Evolutionary conservation across 2,113 vertebrate species (phyloP), one percentile per base, ranked within the genome.

Genomic region (Amblyornis subalaris): DNA sequence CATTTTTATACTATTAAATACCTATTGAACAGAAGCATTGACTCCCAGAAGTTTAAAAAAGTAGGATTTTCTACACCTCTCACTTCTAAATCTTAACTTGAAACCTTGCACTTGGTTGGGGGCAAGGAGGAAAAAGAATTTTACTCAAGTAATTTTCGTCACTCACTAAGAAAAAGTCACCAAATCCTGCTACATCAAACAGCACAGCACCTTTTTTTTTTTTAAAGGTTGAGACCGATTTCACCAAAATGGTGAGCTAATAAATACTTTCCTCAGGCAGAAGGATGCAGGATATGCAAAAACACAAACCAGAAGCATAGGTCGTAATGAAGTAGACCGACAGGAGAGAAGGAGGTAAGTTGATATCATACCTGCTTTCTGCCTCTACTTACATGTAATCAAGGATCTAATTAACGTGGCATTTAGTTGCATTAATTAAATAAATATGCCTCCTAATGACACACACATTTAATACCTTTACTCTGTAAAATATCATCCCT

Each of bases 51-150:
- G 42, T 65, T 81, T 70, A 22, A 66, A 42, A 42, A 90, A 62
- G 23, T 6, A 55, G 29, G 50, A 54, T 62, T 91, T 92, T 72
- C 64, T 65, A 73, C 28, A 86, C 33, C 24, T 91, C 78, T 76
- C 42, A 15, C 83, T 89, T 95, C 47, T 55, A 89, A 85, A 83
- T 80, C 72, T 88, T 91, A 85, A 85, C 62, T 47, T 89, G 89
- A 91, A 91, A 95, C 66, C 81, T 85, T 87, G 24, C 58, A 57
- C 25, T 91, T 90, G 31, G 58, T 55, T 4, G 3, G 10, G 16
- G 51, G 40, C 0, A 0, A 45, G 17, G n/a, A 9, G 18, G 4
- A 24, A 10, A 35, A 74, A 78, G 28, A 88, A 81, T 91, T 94
- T 93, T 70, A 80, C 33, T 51, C 2, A 2, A 85, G 2, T 75